Evolutionary conservation across 2,888 invertebrate species (phyloP).

Genomic region (Rhogogaster chlorosoma): DNA sequence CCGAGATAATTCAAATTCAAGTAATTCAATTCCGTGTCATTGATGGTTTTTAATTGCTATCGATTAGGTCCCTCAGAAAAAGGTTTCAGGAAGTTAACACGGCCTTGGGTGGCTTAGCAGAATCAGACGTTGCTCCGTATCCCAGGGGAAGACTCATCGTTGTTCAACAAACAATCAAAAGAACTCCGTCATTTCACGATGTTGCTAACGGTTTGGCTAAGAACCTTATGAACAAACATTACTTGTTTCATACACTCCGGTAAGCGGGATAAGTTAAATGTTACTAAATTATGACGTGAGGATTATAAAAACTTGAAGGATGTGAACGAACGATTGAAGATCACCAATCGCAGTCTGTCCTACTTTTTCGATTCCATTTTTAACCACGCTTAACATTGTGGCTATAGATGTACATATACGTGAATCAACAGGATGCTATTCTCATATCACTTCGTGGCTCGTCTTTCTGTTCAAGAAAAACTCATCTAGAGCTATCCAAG

Average conservation of each 20-base stretch:
- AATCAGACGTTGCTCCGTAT: background rate
- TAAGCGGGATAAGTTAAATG: background rate
- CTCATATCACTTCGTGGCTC: background rate
- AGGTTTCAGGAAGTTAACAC: slow-evolving; percentile 4
- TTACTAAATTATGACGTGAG: background rate
- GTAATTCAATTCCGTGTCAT: background rate
- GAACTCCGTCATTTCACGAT: background rate
- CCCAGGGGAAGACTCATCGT: background rate
- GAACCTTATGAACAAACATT: background rate
- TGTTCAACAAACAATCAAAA: background rate
- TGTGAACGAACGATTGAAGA: background rate
- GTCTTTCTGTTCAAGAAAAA: slow-evolving; percentile 28
- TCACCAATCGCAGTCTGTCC: background rate
- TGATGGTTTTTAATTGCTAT: background rate
- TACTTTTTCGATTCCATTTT: background rate
- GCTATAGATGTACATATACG: background rate
- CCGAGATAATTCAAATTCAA: background rate
- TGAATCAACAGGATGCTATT: background rate
- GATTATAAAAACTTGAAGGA: background rate
- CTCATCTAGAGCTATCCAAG: slow-evolving; percentile 28
- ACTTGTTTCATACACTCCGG: slow-evolving; percentile 26
- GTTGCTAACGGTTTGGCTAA: background rate
- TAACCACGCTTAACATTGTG: background rate
- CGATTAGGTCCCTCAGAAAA: background rate
- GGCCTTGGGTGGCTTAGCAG: background rate